Evolutionary conservation across 1,140 invertebrate genomes (phyloP).

Genomic region (Tetramorium simillimum): DNA sequence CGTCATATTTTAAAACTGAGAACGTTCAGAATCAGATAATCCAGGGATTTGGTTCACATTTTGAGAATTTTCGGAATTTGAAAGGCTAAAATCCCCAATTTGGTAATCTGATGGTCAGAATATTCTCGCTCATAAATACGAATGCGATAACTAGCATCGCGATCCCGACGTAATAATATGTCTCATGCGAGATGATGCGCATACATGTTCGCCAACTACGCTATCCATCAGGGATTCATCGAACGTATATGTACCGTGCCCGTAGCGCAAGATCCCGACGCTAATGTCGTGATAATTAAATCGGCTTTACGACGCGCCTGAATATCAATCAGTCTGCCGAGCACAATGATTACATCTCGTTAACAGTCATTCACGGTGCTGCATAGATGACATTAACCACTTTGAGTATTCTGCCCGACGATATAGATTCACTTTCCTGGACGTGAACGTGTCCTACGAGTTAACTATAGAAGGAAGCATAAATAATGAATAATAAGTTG

Average conservation of each 20-base stretch:
- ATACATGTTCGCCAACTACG: neutral
- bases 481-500: slow-evolving; percentile 61
- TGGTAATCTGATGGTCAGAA: neutral
- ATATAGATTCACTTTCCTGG: neutral
- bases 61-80: neutral
- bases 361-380: slow-evolving; percentile 25
- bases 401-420: neutral
- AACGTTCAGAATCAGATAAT: neutral
- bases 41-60: neutral
- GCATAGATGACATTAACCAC: neutral
- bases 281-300: slow-evolving; percentile 67
- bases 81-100: neutral
- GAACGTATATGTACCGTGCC: slow-evolving; percentile 15
- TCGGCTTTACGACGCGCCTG: slow-evolving; percentile 36
- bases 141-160: neutral
- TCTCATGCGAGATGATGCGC: neutral
- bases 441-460: neutral
- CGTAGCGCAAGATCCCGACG: slow-evolving; percentile 9
- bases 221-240: slow-evolving; percentile 44
- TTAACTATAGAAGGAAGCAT: neutral
- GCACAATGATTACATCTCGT: slow-evolving; percentile 52
- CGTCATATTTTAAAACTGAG: neutral
- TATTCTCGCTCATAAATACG: neutral
- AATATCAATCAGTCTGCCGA: slow-evolving; percentile 58
- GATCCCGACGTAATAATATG: slow-evolving; percentile 31